Percentiles rank a stretch among this genome's conserved stretches.
Evolutionary conservation across 2,113 vertebrate species (phyloP).

Genomic region (Eptesicus fuscus): DNA sequence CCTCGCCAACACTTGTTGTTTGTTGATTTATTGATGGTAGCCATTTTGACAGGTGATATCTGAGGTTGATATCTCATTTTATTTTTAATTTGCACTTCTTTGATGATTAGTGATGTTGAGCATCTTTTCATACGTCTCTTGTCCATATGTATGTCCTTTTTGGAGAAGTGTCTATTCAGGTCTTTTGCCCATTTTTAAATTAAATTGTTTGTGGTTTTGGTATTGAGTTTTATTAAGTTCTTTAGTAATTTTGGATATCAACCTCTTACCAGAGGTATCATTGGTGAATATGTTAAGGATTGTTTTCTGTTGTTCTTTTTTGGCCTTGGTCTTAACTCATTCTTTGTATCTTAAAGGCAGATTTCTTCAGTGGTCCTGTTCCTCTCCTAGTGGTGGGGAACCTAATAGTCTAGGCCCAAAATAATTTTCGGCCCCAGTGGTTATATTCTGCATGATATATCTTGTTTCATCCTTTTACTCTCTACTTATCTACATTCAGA

Average conservation of each 20-base stretch:
- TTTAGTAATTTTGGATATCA: not conserved
- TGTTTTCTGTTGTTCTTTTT: not conserved
- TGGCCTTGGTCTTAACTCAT: not conserved
- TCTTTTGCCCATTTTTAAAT: not conserved
- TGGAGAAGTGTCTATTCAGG: not conserved
- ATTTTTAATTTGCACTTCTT: not conserved
- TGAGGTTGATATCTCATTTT: not conserved
- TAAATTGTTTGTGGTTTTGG: not conserved
- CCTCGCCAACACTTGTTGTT: not conserved
- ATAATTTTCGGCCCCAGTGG: not conserved
- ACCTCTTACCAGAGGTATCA: not conserved
- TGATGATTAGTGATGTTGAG: not conserved
- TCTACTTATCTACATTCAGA: not conserved
- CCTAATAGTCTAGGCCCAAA: not conserved
- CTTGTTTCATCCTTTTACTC: not conserved
- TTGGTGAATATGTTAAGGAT: not conserved
- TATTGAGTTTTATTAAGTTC: not conserved
- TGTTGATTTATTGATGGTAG: not conserved
- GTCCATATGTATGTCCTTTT: not conserved
- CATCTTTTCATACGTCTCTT: not conserved
- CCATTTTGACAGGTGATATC: not conserved
- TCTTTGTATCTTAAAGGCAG: not conserved
- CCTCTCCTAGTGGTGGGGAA: not conserved
- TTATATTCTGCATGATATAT: not conserved
- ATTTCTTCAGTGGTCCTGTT: not conserved